phyloP scores from a whole-genome alignment of 2,113 vertebrate genomes.

The Hippolais icterina region DNA sequence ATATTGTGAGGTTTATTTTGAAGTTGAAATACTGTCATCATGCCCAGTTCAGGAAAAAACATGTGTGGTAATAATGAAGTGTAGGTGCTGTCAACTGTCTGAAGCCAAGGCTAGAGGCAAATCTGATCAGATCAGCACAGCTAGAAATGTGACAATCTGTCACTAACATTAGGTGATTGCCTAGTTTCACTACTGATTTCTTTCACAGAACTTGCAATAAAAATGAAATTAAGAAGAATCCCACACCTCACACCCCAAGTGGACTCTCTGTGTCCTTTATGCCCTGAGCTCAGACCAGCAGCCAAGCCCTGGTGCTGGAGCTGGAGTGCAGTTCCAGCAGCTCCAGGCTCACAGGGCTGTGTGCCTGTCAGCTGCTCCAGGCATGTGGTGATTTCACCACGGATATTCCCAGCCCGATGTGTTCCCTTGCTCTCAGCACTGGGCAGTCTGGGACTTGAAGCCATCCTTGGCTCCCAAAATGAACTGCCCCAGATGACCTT shows the following conservation, averaged over 20 bases:
- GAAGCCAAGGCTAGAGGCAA: slow-evolving; percentile 8
- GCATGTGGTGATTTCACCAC: rapidly evolving
- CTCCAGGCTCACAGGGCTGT: background rate
- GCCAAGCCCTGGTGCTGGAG: background rate
- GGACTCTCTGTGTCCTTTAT: background rate
- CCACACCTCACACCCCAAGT: rapidly evolving
- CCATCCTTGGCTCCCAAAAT: background rate
- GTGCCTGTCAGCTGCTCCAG: rapidly evolving
- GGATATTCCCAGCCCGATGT: rapidly evolving
- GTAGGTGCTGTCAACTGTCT: background rate
- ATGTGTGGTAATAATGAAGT: background rate
- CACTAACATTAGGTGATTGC: background rate
- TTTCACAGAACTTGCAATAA: background rate
- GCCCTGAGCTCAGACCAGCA: background rate
- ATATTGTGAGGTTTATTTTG: background rate
- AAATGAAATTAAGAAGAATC: background rate
- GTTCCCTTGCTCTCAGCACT: background rate
- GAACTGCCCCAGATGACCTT: background rate
- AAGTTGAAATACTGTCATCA: background rate
- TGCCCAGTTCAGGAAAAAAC: background rate
- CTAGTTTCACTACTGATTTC: background rate
- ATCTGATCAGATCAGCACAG: background rate
- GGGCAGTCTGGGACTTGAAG: background rate
- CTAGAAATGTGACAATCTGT: background rate
- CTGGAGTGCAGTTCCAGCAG: background rate